Base-by-base conservation (phyloP, 2,113 vertebrate species). In the Notothenia rossii region DNA sequence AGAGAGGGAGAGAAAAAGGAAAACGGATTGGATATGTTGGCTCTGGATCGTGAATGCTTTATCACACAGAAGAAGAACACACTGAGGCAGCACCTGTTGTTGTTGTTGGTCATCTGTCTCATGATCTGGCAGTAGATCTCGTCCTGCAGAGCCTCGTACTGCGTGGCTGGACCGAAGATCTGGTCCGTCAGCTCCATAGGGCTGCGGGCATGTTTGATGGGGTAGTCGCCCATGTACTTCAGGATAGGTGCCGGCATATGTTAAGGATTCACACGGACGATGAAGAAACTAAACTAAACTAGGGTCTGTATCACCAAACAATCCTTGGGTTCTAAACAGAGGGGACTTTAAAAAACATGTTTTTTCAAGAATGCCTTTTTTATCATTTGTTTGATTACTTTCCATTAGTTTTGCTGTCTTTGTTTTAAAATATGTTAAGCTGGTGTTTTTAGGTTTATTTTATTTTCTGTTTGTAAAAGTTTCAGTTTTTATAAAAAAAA, bases 111-210 rank as follows among this genome's bases (percentile, higher is more conserved):
- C 89, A 99, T 93, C 86, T 99, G 98, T 87, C 96, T 99, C 95
- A 99, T 95, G 70, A 99, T 97, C 94, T 99, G 98, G 81, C 98
- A 99, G 93, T 99, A 99, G 83, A 98, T 92, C 80, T 99, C 98
- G 4, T 99, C 97, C 85, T 91, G 89, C 22, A 99, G 91, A 1
- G 82, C 79, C 0, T 92, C 69, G 1, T 97, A 90, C 78, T 95
- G 91, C 11, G 96, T 93, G 18, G 97, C 94, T 10, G 90, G 85
- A 0, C 94, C 94, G 83, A 98, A 99, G 90, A 99, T 97, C 95
- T 97, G 96, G 89, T 99, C 96, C 0, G 96, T 98, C 79, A 99
- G 94, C 76, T 98, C 96, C 8, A 93, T 17, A 0, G 95, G 92
- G 65, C 93, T 92, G 70, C 94, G 92, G 14, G 81, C 36, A 11